Percentiles rank a stretch among this genome's conserved stretches.
phyloP scores from a whole-genome alignment of 1,140 invertebrate species.

The Zaprionus capensis region DNA sequence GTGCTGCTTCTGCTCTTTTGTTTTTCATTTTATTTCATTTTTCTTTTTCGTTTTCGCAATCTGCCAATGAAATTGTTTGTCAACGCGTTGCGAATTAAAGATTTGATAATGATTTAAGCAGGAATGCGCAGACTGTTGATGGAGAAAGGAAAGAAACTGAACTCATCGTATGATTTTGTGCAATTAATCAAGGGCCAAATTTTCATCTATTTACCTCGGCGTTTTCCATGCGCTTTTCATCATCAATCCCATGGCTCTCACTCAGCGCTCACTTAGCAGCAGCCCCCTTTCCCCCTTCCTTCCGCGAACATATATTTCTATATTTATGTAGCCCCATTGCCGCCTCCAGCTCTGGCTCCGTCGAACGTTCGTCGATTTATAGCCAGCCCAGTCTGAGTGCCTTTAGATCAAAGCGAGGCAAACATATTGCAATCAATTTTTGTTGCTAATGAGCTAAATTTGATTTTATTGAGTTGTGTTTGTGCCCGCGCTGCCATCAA shows the following conservation, averaged over 20 bases:
- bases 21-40: conserved; percentile 24
- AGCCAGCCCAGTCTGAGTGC: conserved; percentile 59
- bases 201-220: conserved; percentile 19
- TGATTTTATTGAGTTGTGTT: conserved; percentile 74
- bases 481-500: conserved; percentile 19
- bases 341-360: conserved; percentile 11
- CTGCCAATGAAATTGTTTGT: conserved; percentile 77
- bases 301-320: conserved; percentile 18
- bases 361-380: conserved; percentile 43
- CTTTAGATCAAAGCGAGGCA: conserved; percentile 72
- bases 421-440: conserved; percentile 78
- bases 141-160: conserved; percentile 24
- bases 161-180: conserved; percentile 35
- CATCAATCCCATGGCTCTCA: conserved; percentile 33
- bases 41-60: conserved; percentile 46
- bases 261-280: conserved; percentile 30
- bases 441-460: conserved; percentile 79
- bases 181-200: conserved; percentile 66
- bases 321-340: conserved; percentile 35
- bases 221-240: conserved; percentile 52
- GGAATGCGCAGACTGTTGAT: conserved; percentile 51
- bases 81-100: conserved; percentile 59
- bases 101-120: conserved; percentile 62
- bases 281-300: not conserved
- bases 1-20: conserved; percentile 20